These are phyloP conservation scores for Autographa pulchrina DNA, from an alignment of 2,888 invertebrate genomes.

Conservation along the genomic window DNA sequence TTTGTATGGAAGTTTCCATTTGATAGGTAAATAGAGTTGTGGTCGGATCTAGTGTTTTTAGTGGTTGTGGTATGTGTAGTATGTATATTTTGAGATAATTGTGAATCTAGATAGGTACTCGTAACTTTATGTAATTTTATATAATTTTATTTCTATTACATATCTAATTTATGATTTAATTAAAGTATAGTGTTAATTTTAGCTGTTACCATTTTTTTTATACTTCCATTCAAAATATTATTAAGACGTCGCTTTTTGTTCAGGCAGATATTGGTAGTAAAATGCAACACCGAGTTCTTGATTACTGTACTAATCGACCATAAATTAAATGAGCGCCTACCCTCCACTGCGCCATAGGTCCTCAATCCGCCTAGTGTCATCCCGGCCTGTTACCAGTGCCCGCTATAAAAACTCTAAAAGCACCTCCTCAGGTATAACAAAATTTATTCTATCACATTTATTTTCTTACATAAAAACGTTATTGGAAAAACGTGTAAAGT, in stretches of 20 bases:
- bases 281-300: not conserved
- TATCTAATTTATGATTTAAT: no score
- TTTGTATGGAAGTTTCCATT: not conserved
- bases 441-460: constrained; percentile 55
- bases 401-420: constrained; percentile 36
- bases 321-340: not conserved
- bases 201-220: no score
- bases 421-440: constrained; percentile 36
- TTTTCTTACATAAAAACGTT: constrained; percentile 56
- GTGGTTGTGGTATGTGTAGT: not conserved
- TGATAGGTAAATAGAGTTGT: not conserved
- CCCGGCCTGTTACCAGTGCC: constrained; percentile 12
- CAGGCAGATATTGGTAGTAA: not conserved
- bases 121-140: no score
- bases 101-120: no score
- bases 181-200: no score
- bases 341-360: constrained; percentile 2
- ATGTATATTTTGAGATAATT: not conserved
- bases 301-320: constrained; percentile 24
- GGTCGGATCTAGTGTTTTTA: not conserved
- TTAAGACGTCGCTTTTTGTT: no score
- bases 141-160: no score
- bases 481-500: constrained; percentile 56
- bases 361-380: constrained; percentile 19
- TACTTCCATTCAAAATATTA: no score